Conservation (phyloP, 2,113 vertebrate species). For the Haemorhous mexicanus region DNA sequence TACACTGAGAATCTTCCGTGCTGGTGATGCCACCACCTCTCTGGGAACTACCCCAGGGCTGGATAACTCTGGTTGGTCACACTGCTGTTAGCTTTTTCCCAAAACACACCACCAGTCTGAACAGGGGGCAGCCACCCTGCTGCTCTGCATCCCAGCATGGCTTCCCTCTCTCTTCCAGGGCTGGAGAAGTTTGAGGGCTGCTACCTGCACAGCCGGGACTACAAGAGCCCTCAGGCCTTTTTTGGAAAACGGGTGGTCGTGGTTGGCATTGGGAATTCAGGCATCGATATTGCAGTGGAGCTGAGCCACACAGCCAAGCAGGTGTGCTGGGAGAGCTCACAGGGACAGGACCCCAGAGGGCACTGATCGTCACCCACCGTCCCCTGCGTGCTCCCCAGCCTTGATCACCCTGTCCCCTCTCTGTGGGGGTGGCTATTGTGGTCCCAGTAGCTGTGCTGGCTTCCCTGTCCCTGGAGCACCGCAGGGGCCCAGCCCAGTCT, state of each 20-base stretch:
- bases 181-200: conserved; percentile 77
- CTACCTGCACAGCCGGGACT: conserved; percentile 80
- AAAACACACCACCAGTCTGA: background rate
- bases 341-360: background rate
- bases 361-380: accelerated
- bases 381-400: background rate
- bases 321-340: conserved; percentile 42
- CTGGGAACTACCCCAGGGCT: background rate
- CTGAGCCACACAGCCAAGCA: conserved; percentile 77
- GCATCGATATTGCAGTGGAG: conserved; percentile 80
- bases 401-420: background rate
- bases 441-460: background rate
- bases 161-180: conserved; percentile 64
- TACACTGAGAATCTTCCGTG: background rate
- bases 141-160: background rate
- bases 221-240: conserved; percentile 74
- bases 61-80: background rate
- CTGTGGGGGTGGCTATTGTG: accelerated
- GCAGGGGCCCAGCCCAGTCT: accelerated
- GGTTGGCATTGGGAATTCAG: conserved; percentile 84
- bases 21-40: background rate
- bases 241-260: conserved; percentile 77
- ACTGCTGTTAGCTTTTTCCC: background rate
- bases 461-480: background rate
- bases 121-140: background rate